These are phyloP conservation scores for Actinemys pallida DNA, from an alignment of 2,113 vertebrate species.

Conservation along the genomic window DNA sequence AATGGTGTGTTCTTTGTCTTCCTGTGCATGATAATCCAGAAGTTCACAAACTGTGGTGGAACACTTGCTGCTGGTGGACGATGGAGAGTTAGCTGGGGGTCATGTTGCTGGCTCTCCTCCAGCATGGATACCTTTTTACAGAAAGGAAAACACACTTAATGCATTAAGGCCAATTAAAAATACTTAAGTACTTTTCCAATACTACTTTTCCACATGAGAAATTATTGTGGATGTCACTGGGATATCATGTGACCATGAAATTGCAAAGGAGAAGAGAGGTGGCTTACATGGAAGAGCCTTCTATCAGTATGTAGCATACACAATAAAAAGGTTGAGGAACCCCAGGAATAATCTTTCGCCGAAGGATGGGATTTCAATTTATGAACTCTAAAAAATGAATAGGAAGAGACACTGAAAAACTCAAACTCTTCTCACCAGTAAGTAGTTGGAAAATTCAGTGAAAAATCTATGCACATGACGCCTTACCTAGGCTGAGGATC, in stretches of 20 bases:
- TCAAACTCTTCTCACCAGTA: not conserved
- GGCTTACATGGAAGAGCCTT: not conserved
- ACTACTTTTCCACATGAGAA: not conserved
- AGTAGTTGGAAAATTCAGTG: not conserved
- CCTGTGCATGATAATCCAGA: not conserved
- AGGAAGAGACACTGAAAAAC: not conserved
- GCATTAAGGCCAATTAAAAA: not conserved
- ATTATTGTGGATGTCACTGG: accelerated
- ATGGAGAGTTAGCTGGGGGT: accelerated
- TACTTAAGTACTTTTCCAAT: not conserved
- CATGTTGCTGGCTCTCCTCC: not conserved
- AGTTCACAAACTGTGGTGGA: accelerated
- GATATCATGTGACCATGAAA: not conserved
- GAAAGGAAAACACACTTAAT: not conserved
- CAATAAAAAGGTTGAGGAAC: not conserved
- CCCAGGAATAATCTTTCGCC: not conserved
- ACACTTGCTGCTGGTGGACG: not conserved
- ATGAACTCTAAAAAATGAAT: accelerated
- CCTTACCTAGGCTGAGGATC: slow-evolving; percentile 4
- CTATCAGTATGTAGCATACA: not conserved
- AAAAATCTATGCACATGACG: not conserved
- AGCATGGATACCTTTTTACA: not conserved
- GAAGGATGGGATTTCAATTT: not conserved
- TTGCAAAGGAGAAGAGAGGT: not conserved
- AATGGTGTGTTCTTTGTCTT: not conserved